These are phyloP conservation scores for Todiramphus saurophagus DNA, from an alignment of 2,113 vertebrate species.

Conservation along the genomic window DNA sequence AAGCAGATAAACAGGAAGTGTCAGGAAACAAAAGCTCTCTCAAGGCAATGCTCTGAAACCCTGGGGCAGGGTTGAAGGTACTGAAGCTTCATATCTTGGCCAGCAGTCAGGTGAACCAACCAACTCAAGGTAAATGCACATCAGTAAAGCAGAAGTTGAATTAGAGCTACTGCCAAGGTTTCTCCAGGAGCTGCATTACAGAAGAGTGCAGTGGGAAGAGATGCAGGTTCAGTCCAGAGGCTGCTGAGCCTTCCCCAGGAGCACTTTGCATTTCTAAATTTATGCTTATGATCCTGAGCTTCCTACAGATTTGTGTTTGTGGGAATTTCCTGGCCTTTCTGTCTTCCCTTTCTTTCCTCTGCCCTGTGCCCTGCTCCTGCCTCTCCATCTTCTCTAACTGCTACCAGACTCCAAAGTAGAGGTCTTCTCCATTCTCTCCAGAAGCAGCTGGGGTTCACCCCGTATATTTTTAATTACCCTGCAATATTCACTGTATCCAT, in stretches of 20 bases:
- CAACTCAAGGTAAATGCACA: not conserved
- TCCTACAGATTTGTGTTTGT: too few species aligned
- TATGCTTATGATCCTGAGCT: not conserved
- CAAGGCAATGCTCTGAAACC: not conserved
- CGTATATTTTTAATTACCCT: not conserved
- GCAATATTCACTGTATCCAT: not conserved
- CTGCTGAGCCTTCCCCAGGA: not conserved
- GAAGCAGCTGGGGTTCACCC: not conserved
- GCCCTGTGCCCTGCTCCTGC: not conserved
- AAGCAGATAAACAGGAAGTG: not conserved
- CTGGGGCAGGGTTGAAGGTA: not conserved
- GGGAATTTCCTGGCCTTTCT: not conserved
- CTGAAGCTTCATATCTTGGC: not conserved
- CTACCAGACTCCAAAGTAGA: not conserved
- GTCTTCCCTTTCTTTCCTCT: not conserved
- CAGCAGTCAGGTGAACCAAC: not conserved
- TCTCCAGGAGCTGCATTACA: rapidly evolving
- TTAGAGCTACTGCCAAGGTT: not conserved
- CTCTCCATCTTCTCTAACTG: not conserved
- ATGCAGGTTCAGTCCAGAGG: not conserved
- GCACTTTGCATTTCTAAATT: not conserved
- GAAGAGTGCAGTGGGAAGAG: not conserved
- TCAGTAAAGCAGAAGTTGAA: not conserved
- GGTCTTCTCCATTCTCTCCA: not conserved
- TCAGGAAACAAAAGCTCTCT: not conserved